A percentile compares a stretch with the other conserved stretches of the same genome.
Conservation (phyloP, 2,113 vertebrate genomes). For the Tetraodon nigroviridis region DNA sequence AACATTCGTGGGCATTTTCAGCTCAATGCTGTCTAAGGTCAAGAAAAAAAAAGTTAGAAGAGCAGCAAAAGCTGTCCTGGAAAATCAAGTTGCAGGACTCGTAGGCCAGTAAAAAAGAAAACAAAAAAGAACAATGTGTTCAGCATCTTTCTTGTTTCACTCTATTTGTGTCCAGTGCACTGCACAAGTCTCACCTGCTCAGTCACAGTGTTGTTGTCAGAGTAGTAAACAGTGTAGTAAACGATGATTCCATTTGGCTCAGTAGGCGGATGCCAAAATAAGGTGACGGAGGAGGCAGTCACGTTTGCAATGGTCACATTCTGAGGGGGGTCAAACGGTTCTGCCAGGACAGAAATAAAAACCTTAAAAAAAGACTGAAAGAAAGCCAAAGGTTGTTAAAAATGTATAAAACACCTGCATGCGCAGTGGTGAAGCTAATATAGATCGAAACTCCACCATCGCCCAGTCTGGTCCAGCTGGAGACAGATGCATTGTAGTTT, state of each 20-base stretch:
- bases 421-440: slow-evolving; percentile 80
- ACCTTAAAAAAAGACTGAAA: not conserved
- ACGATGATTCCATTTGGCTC: slow-evolving; percentile 86
- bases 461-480: slow-evolving; percentile 87
- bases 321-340: slow-evolving; percentile 84
- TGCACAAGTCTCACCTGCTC: slow-evolving; percentile 74
- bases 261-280: slow-evolving; percentile 83
- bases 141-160: not conserved
- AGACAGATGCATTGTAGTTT: slow-evolving; percentile 85
- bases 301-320: slow-evolving; percentile 79
- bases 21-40: not conserved
- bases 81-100: too few species aligned
- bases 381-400: slow-evolving; percentile 1
- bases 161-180: slow-evolving; percentile 7
- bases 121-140: too few species aligned
- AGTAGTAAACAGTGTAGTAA: slow-evolving; percentile 83
- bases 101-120: too few species aligned
- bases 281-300: slow-evolving; percentile 77
- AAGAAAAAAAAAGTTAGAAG: not conserved
- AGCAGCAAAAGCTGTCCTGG: too few species aligned
- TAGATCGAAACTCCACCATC: slow-evolving; percentile 81
- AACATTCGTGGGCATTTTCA: too few species aligned
- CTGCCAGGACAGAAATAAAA: slow-evolving; percentile 56
- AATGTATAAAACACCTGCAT: slow-evolving; percentile 77
- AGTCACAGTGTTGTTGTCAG: slow-evolving; percentile 69